These are phyloP conservation scores for Marcusenius ussheri DNA, from an alignment of 2,113 vertebrate genomes.

Conservation along the genomic window DNA sequence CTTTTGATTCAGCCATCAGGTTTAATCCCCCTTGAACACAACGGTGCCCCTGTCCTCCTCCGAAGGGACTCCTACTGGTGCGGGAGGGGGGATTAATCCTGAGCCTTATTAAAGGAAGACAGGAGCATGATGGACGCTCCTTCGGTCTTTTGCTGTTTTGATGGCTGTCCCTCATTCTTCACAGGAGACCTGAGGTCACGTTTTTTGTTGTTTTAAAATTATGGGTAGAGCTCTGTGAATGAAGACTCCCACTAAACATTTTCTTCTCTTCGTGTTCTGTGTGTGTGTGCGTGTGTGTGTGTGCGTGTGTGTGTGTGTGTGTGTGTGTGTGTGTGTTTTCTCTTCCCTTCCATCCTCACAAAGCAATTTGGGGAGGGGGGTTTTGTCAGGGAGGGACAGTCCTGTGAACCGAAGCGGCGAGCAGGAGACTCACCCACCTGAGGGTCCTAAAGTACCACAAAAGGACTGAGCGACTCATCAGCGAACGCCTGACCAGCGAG, in stretches of 20 bases:
- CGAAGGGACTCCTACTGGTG: conserved; percentile 65
- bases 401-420: conserved; percentile 31
- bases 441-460: background rate
- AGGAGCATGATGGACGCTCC: background rate
- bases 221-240: conserved; percentile 55
- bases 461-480: conserved; percentile 33
- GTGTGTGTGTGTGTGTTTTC: conserved; percentile 27
- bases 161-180: conserved; percentile 56
- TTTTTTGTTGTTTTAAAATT: conserved; percentile 57
- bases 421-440: background rate
- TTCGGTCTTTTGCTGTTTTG: conserved; percentile 61
- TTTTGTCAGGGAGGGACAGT: conserved; percentile 28
- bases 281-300: background rate
- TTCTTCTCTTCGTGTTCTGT: conserved; percentile 22
- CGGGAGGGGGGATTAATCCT: conserved; percentile 51
- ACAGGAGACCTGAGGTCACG: conserved; percentile 41
- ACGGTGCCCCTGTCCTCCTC: conserved; percentile 65
- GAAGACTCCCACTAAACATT: conserved; percentile 45
- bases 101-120: conserved; percentile 44
- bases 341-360: conserved; percentile 45
- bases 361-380: conserved; percentile 52
- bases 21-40: conserved; percentile 65
- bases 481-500: background rate
- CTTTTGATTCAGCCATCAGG: conserved; percentile 72
- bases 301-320: background rate